Conservation (phyloP, 30 jellyfish, hydroid and myxozoan species). For the Catostylus mosaicus region DNA sequence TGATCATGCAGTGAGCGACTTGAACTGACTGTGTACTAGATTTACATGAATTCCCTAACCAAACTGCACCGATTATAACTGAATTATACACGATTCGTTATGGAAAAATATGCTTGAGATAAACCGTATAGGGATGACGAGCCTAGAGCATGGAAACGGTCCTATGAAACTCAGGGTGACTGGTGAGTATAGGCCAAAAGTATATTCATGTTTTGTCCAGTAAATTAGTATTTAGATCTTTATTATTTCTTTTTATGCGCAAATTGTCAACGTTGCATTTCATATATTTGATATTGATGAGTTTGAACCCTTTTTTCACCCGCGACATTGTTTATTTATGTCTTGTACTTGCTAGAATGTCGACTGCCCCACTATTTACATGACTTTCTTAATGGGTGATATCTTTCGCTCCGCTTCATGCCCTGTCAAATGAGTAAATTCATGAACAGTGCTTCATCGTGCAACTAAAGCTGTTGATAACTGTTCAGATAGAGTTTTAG, state of each 20-base stretch:
- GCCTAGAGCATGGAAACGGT: slow-evolving; percentile 57
- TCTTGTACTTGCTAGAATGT: slow-evolving; percentile 45
- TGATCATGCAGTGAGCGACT: slow-evolving; percentile 66
- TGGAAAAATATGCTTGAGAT: slow-evolving; percentile 18
- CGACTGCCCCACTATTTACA: slow-evolving; percentile 45
- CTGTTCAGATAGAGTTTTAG: background rate
- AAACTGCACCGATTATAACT: background rate
- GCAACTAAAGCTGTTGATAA: background rate
- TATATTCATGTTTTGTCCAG: slow-evolving; percentile 37
- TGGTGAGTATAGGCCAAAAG: slow-evolving; percentile 71
- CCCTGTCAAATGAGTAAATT: background rate
- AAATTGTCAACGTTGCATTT: too few species aligned
- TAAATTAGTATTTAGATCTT: background rate
- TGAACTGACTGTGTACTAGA: slow-evolving; percentile 45
- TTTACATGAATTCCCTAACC: background rate
- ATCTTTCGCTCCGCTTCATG: slow-evolving; percentile 21
- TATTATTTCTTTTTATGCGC: background rate
- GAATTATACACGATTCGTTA: background rate
- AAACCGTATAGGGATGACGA: slow-evolving; percentile 29
- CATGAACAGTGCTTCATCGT: background rate
- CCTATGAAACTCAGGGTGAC: slow-evolving; percentile 73
- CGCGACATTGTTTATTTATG: slow-evolving; percentile 55
- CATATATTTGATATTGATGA: background rate
- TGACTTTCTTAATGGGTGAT: slow-evolving; percentile 45
- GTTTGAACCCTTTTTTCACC: slow-evolving; percentile 6